Evolutionary conservation across 2,888 invertebrate species (phyloP).

Genomic region (Melanchra persicariae): DNA sequence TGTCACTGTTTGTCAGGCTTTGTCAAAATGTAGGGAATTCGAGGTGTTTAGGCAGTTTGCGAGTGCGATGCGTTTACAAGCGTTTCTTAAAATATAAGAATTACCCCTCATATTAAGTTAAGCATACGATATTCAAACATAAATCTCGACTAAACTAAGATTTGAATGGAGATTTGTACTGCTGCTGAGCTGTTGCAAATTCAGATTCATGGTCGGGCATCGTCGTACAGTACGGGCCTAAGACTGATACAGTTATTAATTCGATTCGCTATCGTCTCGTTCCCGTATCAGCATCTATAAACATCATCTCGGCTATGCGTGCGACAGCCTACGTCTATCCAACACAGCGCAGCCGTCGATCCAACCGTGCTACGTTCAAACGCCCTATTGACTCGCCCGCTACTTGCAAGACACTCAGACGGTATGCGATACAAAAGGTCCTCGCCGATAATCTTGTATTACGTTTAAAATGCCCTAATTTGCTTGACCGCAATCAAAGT

Average conservation of each 20-base stretch:
- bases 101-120: no score
- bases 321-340: slow-evolving; percentile 44
- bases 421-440: slow-evolving; percentile 69
- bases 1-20: no score
- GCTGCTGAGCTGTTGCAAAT: slow-evolving; percentile 1
- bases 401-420: slow-evolving; percentile 67
- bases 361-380: slow-evolving; percentile 40
- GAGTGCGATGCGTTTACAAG: no score
- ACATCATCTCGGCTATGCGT: slow-evolving; percentile 22
- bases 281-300: slow-evolving; percentile 23
- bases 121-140: no score
- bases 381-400: slow-evolving; percentile 46
- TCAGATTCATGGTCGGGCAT: neutral
- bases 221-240: neutral
- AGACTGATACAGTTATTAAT: neutral
- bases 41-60: no score
- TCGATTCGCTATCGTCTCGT: slow-evolving; percentile 30
- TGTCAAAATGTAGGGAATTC: no score
- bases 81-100: no score
- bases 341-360: slow-evolving; percentile 28
- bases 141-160: slow-evolving; percentile 3
- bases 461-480: slow-evolving; percentile 66
- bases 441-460: slow-evolving; percentile 66
- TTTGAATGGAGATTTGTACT: neutral
- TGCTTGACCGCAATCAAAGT: slow-evolving; percentile 54